Conservation (phyloP, 2,113 vertebrate species). For the Neopipo cinnamomea region DNA sequence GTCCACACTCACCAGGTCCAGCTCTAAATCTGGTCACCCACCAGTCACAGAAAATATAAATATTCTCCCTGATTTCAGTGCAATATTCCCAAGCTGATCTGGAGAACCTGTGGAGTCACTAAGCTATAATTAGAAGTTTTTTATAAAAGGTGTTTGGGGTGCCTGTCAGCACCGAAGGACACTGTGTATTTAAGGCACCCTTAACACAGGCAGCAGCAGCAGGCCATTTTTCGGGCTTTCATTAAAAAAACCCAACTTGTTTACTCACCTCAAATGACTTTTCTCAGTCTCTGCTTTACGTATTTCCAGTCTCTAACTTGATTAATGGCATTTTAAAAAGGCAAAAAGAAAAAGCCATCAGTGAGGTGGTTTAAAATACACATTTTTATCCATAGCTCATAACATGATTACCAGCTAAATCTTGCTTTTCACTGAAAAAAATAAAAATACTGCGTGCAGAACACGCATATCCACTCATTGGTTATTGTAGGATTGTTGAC, state of each 20-base stretch:
- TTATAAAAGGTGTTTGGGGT: slow-evolving; percentile 25
- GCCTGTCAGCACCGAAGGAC: slow-evolving; percentile 32
- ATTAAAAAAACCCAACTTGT: not conserved
- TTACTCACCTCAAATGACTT: slow-evolving; percentile 51
- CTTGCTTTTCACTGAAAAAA: not conserved
- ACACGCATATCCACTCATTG: not conserved
- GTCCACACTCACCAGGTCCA: not conserved
- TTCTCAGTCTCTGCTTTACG: not conserved
- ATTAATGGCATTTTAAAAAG: not conserved
- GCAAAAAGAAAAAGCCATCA: not conserved
- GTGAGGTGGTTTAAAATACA: not conserved
- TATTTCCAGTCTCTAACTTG: not conserved
- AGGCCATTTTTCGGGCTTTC: not conserved
- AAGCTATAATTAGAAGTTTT: slow-evolving; percentile 47
- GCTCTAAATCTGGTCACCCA: not conserved
- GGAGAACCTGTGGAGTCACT: not conserved
- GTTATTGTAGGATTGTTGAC: not conserved
- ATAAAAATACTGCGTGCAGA: not conserved
- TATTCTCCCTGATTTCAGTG: not conserved
- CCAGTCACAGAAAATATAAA: not conserved
- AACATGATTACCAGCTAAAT: not conserved
- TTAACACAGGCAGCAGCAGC: not conserved
- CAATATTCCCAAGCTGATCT: not conserved
- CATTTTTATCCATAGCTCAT: not conserved
- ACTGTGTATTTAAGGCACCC: slow-evolving; percentile 1